Percentiles rank a stretch among this genome's conserved stretches.
phyloP scores from a whole-genome alignment of 2,797 vertebrate species.

The Alca torda region DNA sequence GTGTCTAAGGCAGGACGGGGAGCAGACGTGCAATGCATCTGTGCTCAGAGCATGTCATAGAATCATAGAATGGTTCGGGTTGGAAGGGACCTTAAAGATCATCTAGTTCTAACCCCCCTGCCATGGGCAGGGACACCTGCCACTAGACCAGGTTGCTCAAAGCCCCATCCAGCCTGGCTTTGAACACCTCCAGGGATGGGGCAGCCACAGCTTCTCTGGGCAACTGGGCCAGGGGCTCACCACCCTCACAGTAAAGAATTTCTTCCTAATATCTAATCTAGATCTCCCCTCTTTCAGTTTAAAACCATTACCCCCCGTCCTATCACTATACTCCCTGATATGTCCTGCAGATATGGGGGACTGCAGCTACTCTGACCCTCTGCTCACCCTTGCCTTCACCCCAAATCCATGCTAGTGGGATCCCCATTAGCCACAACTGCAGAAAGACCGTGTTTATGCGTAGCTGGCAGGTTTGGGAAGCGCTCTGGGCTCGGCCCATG shows the following conservation, averaged over 20 bases:
- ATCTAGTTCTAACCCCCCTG: background rate
- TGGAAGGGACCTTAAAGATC: background rate
- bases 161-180: background rate
- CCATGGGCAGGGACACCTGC: background rate
- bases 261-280: background rate
- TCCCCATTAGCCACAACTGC: background rate
- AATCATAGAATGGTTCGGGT: background rate
- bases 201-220: background rate
- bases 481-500: background rate
- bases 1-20: background rate
- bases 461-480: background rate
- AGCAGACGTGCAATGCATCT: rapidly evolving
- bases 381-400: background rate
- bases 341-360: background rate
- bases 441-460: background rate
- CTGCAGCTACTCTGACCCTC: background rate
- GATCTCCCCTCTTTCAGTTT: background rate
- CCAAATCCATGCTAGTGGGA: background rate
- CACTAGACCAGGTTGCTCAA: background rate
- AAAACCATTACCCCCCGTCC: background rate
- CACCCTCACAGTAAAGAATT: background rate
- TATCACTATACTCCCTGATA: background rate
- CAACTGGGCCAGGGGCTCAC: background rate
- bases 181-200: background rate
- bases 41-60: background rate